Percentiles rank a stretch among this genome's conserved stretches.
Evolutionary conservation across 2,888 invertebrate species (phyloP).

Genomic region (Salpingus planirostris): DNA sequence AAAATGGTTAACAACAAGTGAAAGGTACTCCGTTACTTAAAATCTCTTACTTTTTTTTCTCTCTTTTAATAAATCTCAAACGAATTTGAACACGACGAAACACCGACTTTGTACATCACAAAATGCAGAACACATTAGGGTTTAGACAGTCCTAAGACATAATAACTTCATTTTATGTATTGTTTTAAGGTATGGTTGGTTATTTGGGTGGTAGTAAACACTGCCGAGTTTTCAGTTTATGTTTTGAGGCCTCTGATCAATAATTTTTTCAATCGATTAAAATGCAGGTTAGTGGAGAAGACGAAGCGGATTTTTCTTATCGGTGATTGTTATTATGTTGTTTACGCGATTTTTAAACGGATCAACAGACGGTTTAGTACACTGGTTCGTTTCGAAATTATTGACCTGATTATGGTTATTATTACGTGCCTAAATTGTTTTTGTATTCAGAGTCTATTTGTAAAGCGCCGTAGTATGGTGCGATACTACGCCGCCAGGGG

Average conservation of each 20-base stretch:
- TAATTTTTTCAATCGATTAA: constrained; percentile 36
- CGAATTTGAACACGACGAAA: constrained; percentile 21
- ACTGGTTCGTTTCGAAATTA: background rate
- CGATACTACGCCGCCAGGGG: constrained; percentile 30
- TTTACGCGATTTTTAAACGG: constrained; percentile 3
- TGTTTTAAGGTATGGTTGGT: too few species aligned
- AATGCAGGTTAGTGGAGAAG: constrained; percentile 21
- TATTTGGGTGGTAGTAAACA: too few species aligned
- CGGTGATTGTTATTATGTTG: too few species aligned
- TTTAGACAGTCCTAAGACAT: constrained; percentile 18
- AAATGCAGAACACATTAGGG: constrained; percentile 36
- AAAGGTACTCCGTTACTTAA: constrained; percentile 22
- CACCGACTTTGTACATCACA: constrained; percentile 30
- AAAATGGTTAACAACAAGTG: constrained; percentile 16
- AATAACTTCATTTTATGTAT: background rate
- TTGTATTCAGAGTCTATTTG: constrained; percentile 27
- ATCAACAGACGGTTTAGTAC: constrained; percentile 4
- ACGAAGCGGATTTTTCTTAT: constrained; percentile 7
- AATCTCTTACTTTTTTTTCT: too few species aligned
- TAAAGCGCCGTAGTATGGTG: constrained; percentile 29
- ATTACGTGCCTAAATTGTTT: constrained; percentile 19
- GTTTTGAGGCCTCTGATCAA: constrained; percentile 28
- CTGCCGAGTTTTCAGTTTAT: too few species aligned
- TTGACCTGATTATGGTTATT: constrained; percentile 9
- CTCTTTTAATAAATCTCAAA: too few species aligned